Base-by-base conservation (phyloP, 2,888 invertebrate species). In the Clanis bilineata region DNA sequence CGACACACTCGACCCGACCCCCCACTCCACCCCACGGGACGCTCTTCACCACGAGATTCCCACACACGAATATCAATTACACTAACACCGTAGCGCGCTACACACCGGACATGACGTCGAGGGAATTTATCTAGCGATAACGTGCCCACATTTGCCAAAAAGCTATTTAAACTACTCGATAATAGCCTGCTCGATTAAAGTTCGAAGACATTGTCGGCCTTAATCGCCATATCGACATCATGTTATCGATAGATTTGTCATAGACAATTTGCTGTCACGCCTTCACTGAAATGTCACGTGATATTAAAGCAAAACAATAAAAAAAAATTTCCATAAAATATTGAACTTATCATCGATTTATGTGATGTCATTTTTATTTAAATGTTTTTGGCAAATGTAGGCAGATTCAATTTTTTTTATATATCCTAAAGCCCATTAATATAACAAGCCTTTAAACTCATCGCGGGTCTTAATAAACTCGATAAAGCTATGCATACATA, bases 1-100 rank as follows among this genome's bases (percentile, higher is more conserved):
- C 45, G 23, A 25, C 6, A 47, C 18, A 58, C 58, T 25, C 58
- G 51, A 18, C 39, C 18, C 38, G 12, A 39, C 39, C 21, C 39
- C 47, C 58, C 39, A 18, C 39, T 15, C 38, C n/a, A 39, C 39
- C 21, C 39, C 47, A 39, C 47, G 47, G 47, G 58, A 51, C 61
- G 71, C 63, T 71, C 70, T 64, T 62, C 56, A 55, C 58, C 62
- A 67, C 67, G 79, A 80, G 80, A 80, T 77, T 78, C 77, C 72
- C 70, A 70, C 63, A 66, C 71, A 68, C 63, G 51, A 32, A 18
- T 62, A 59, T 64, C 64, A 32, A 54, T 41, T 28, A 36, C n/a
- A 59, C 47, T 58, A 58, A 18, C n/a, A 51, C 32, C 25, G 18
- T 25, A 45, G 45, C 45, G 45, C 45, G 15, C 18, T 51, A 25